Evolutionary conservation across 2,888 invertebrate species (phyloP).

Genomic region (Rapana venosa): DNA sequence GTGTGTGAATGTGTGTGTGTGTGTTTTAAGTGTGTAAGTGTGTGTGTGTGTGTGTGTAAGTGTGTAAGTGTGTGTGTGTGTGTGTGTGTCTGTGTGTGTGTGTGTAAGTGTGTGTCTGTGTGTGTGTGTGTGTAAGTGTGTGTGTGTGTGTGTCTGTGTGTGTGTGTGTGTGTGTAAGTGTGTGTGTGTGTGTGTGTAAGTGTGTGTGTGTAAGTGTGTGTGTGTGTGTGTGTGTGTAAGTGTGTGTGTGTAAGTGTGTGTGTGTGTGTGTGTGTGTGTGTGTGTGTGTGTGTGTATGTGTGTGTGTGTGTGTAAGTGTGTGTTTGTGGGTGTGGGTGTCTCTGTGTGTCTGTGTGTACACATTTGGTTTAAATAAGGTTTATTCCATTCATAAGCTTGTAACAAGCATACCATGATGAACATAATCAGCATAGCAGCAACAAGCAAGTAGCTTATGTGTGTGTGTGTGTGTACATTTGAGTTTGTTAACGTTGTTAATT

Average conservation of each 20-base stretch:
- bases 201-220: constrained; percentile 5
- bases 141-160: background rate
- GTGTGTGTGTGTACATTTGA: too few relatives aligned
- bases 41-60: constrained; percentile 3
- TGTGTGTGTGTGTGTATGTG: constrained; percentile 28
- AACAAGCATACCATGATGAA: too few relatives aligned
- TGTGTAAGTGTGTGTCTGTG: background rate
- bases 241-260: background rate
- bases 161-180: constrained; percentile 3
- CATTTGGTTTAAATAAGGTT: too few relatives aligned
- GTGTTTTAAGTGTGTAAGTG: background rate
- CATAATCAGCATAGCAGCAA: too few relatives aligned
- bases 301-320: background rate
- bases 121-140: too few relatives aligned
- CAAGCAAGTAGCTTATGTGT: too few relatives aligned
- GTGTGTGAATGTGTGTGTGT: constrained; percentile 19
- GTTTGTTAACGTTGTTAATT: too few relatives aligned
- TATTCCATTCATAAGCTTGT: too few relatives aligned
- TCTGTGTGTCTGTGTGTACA: too few relatives aligned
- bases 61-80: constrained; percentile 11
- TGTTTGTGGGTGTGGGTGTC: too few relatives aligned
- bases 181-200: background rate
- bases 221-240: constrained; percentile 38
- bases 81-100: background rate
- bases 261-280: background rate